Conservation (phyloP, 2,113 vertebrate species). For the Petrocephalus zakoni region DNA sequence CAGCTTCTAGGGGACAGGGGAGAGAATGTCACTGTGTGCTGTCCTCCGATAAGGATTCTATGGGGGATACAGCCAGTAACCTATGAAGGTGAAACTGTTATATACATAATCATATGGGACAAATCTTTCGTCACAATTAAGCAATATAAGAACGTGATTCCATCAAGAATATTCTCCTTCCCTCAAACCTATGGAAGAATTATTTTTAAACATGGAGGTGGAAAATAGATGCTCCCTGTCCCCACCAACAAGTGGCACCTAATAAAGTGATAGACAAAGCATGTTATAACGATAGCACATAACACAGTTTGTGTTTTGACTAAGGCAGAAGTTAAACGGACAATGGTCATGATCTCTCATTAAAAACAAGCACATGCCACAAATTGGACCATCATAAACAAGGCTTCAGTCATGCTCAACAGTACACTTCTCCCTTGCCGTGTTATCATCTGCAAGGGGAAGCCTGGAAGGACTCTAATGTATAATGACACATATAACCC, state of each 20-base stretch:
- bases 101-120: background rate
- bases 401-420: background rate
- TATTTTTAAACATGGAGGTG: background rate
- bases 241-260: background rate
- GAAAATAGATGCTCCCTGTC: background rate
- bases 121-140: background rate
- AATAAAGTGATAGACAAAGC: background rate
- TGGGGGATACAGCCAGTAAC: background rate
- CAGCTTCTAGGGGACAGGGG: background rate
- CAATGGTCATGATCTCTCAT: background rate
- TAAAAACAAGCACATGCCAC: too few relatives aligned
- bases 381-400: too few relatives aligned
- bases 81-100: background rate
- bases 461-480: background rate
- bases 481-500: background rate
- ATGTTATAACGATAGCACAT: background rate
- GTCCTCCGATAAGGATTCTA: background rate
- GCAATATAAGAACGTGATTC: background rate
- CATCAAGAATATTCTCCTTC: background rate
- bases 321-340: background rate
- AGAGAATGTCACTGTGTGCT: background rate
- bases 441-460: background rate
- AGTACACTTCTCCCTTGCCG: background rate
- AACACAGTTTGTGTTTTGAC: background rate
- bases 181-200: background rate